Evolutionary conservation across 2,888 invertebrate species (phyloP), one percentile per base, ranked within the genome.

Genomic region (Cheilosia urbana): DNA sequence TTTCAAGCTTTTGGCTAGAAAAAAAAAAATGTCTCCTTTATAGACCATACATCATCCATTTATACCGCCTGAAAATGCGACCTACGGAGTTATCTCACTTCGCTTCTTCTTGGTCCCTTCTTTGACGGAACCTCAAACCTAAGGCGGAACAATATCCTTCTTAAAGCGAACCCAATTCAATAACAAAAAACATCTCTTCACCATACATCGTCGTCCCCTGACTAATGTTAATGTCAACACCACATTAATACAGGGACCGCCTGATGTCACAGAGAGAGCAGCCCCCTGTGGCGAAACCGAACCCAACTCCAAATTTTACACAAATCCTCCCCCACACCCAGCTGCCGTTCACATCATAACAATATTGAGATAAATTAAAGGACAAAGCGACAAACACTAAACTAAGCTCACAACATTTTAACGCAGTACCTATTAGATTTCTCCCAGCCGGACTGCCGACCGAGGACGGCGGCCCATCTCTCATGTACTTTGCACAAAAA

Each of bases 161-260:
- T 15, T 62, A 6, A 49, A 7, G 7, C 9, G 34, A 60, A 60
- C 24, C 21, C 21, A n/a, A 49, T 37, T 34, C 30, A 13, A 47
- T 47, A 53, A 69, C 27, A 63, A 76, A 76, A 65, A 71, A 55
- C 65, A 63, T 45, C 55, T 65, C 42, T n/a, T 11, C 47, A 40
- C 69, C 76, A 37, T 65, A 71, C 65, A 76, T 40, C 69, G 45
- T 53, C 57, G 60, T 4, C 60, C 60, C 40, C 45, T 62, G 77
- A 72, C 77, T 82, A 71, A 82, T 77, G 71, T 72, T 30, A 66
- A 76, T 71, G 71, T 81, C 81, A 76, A 81, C 69, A 82, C 58
- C 60, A 71, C 27, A 82, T 72, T 82, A 60, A 77, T 77, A 62
- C 66, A 58, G 55, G 60, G 65, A 60, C 82, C 71, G 71, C 77